Evolutionary conservation across 1,140 invertebrate genomes (phyloP).

Genomic region (Aphelinus atriplicis): DNA sequence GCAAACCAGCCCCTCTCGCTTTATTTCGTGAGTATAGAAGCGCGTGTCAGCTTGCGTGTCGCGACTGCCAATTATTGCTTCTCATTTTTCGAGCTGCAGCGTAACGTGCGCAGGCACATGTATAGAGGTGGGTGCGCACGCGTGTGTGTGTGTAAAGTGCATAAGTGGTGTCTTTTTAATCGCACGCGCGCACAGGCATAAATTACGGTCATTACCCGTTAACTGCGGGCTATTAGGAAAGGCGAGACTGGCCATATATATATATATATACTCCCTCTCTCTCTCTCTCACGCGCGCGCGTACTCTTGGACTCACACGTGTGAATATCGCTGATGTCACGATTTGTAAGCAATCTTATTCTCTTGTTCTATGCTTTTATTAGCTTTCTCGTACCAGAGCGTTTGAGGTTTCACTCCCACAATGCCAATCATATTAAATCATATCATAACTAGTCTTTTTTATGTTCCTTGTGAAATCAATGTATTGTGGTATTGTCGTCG

Average conservation of each 20-base stretch:
- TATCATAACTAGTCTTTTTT: too few relatives aligned
- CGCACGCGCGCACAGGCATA: conserved; percentile 48
- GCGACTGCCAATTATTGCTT: conserved; percentile 30
- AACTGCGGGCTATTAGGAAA: conserved; percentile 52
- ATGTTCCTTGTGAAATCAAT: too few relatives aligned
- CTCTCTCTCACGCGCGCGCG: too few relatives aligned
- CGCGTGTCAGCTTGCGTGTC: neutral
- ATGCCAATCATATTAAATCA: too few relatives aligned
- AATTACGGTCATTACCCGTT: conserved; percentile 56
- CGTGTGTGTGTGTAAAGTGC: neutral
- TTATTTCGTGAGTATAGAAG: neutral
- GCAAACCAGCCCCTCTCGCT: too few relatives aligned
- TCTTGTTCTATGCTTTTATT: too few relatives aligned
- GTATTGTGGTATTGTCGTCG: too few relatives aligned
- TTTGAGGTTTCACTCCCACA: too few relatives aligned
- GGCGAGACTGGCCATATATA: conserved; percentile 40
- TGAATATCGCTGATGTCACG: too few relatives aligned
- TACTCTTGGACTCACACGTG: too few relatives aligned
- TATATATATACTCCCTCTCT: neutral
- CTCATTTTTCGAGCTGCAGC: conserved; percentile 23
- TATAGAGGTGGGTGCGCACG: neutral
- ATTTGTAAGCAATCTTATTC: too few relatives aligned
- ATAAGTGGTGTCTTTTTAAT: conserved; percentile 51
- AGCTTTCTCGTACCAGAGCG: too few relatives aligned
- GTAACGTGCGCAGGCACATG: neutral